phyloP scores from a whole-genome alignment of 35 echinoderm and acorn worm species.

The Ptychodera flava region DNA sequence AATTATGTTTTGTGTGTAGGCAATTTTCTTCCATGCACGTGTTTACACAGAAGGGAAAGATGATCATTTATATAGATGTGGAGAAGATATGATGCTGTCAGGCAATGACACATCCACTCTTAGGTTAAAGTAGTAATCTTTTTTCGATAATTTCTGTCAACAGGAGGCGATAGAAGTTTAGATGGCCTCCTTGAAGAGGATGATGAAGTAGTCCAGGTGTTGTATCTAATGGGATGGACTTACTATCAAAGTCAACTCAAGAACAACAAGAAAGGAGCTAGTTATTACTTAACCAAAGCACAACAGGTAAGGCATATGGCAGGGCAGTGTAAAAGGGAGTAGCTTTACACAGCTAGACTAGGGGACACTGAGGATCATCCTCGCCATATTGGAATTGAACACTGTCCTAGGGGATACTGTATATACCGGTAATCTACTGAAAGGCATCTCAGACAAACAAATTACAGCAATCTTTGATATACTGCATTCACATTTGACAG shows the following conservation, averaged over 20 bases:
- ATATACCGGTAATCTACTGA: neutral
- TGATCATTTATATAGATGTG: too few relatives aligned
- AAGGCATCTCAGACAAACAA: neutral
- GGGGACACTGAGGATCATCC: neutral
- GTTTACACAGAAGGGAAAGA: too few relatives aligned
- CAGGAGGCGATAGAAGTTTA: conserved; percentile 64
- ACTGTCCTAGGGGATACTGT: neutral
- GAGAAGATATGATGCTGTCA: too few relatives aligned
- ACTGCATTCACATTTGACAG: neutral
- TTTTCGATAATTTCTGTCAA: too few relatives aligned
- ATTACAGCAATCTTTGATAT: neutral
- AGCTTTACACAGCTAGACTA: neutral
- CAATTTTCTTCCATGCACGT: too few relatives aligned
- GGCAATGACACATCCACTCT: too few relatives aligned
- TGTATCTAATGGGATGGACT: conserved; percentile 83
- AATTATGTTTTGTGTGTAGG: too few relatives aligned
- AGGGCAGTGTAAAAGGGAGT: neutral
- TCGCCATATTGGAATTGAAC: neutral
- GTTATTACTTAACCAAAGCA: conserved; percentile 68
- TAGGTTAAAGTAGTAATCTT: too few relatives aligned
- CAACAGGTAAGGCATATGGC: conserved; percentile 61
- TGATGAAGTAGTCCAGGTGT: conserved; percentile 87
- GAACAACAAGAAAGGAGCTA: conserved; percentile 66
- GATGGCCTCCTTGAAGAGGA: conserved; percentile 68
- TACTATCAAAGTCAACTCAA: conserved; percentile 45